Base-by-base conservation (phyloP, 2,888 invertebrate genomes). In the Lucinisca nassula region DNA sequence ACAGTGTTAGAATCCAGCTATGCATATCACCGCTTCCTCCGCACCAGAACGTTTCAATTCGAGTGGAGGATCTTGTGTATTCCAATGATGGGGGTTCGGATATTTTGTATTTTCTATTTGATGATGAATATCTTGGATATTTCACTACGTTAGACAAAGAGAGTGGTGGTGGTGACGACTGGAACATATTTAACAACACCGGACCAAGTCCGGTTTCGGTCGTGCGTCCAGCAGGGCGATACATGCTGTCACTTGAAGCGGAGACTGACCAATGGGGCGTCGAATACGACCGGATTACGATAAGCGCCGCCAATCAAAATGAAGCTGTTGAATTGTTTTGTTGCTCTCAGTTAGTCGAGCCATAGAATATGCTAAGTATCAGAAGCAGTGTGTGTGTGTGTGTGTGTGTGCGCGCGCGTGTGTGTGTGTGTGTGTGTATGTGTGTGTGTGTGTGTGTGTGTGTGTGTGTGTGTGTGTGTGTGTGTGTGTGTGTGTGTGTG, bases 61-160 rank as follows among this genome's bases (percentile, higher is more conserved):
- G 17, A 8, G 8, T 89, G 6, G 84, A 89, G 32, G 82, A 89
- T 45, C 78, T 89, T 17, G 49, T 81, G 1, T 89, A 89, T 49
- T 81, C 88, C 40, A 89, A 85, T 40, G 88, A 89, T 55, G 88
- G 88, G 38, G 85, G 85, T 0, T 82, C 83, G 4, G 88, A 89
- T 77, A 45, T 45, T 1, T 40, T 89, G 12, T 58, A 70, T 3
- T 0, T 84, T 12, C 40, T 10, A 2, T 58, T 86, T 14, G 75
- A 85, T 30, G 82, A 76, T 14, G 58, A 75, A 21, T 40, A 49
- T 14, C 51, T 77, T 49, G 81, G 74, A 21, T 58, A 74, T 32
- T 89, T 79, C 51, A 75, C 70, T 8, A 89, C 88, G 3, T 10
- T 72, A 12, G 88, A 89, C 45, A 58, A 76, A 75, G 85, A 81